Conservation (phyloP, 1,140 invertebrate species). For the Tigriopus japonicus region DNA sequence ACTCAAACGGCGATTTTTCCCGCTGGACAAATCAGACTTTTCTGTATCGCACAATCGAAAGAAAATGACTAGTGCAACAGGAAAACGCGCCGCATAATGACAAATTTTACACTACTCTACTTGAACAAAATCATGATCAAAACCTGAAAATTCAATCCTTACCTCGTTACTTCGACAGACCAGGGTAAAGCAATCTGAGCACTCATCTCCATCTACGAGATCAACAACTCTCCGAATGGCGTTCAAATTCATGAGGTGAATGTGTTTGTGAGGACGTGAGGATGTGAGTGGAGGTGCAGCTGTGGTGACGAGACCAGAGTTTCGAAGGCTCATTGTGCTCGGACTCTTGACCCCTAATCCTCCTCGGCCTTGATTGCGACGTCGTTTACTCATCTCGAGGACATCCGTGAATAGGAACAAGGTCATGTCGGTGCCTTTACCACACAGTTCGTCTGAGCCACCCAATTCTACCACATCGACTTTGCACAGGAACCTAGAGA, state of each 20-base stretch:
- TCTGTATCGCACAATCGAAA: too few species aligned
- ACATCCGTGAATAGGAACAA: slow-evolving; percentile 85
- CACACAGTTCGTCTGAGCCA: slow-evolving; percentile 46
- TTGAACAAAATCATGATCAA: too few species aligned
- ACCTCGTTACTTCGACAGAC: slow-evolving; percentile 17
- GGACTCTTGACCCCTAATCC: slow-evolving; percentile 21
- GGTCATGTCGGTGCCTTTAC: slow-evolving; percentile 64
- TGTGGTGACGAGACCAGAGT: neutral
- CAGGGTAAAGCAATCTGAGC: slow-evolving; percentile 17
- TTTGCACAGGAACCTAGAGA: neutral
- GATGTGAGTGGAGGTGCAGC: neutral
- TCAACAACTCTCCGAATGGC: slow-evolving; percentile 77
- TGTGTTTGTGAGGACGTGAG: slow-evolving; percentile 60
- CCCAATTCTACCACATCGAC: slow-evolving; percentile 75
- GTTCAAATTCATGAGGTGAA: slow-evolving; percentile 64
- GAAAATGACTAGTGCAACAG: neutral
- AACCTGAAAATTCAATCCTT: too few species aligned
- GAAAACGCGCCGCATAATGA: neutral
- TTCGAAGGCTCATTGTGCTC: slow-evolving; percentile 16
- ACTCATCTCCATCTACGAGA: slow-evolving; percentile 59
- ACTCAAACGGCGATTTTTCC: too few species aligned
- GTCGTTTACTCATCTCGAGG: slow-evolving; percentile 44
- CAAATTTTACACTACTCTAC: too few species aligned
- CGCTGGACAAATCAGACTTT: too few species aligned
- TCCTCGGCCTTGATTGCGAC: slow-evolving; percentile 17